Base-by-base conservation (phyloP, 2,888 invertebrate genomes). In the Athalia circularis region DNA sequence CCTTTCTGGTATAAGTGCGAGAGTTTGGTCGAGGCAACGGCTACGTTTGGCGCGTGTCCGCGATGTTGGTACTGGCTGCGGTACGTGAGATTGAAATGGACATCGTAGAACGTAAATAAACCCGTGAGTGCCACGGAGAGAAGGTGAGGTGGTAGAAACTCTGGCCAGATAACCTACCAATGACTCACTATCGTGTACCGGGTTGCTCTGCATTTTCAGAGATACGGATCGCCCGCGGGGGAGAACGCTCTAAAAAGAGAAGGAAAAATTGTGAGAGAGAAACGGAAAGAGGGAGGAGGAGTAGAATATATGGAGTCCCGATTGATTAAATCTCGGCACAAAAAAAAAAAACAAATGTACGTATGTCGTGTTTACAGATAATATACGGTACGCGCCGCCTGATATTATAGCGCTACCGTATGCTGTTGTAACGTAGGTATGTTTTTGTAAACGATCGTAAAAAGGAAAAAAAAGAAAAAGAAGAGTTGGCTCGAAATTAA, bases 101-200 rank as follows among this genome's bases (percentile, higher is more conserved):
- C 57, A 57, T 72, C 13, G 72, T 72, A 59, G 72, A 72, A 72
- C 72, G 57, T 72, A 59, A 72, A 72, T 72, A 72, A 72, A 72
- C 72, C 13, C 45, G 13, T 47, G 47, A n/a, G 72, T 11, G 13
- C 8, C 45, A 6, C 8, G 5, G n/a, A 59, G 72, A 29, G 57
- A 57, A 72, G 45, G 68, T 43, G 68, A 68, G 52, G 54, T 4
- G n/a, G 4, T 6, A 4, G n/a, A 4, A 67, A 43, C 29, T 4
- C 45, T 59, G 72, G 57, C 43, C 72, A 72, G 72, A 72, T 72
- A 72, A 59, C 59, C 59, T 47, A 47, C 57, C 72, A 13, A 59
- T 72, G 72, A 72, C 72, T 72, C 72, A 72, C 57, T 59, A 72
- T 72, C 72, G 68, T 43, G 68, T 54, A 68, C 52, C 7, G 72